Percentiles rank a stretch among this genome's conserved stretches.
These are phyloP conservation scores for Vesta saturnalis DNA, from an alignment of 2,888 invertebrate species.

Conservation along the genomic window DNA sequence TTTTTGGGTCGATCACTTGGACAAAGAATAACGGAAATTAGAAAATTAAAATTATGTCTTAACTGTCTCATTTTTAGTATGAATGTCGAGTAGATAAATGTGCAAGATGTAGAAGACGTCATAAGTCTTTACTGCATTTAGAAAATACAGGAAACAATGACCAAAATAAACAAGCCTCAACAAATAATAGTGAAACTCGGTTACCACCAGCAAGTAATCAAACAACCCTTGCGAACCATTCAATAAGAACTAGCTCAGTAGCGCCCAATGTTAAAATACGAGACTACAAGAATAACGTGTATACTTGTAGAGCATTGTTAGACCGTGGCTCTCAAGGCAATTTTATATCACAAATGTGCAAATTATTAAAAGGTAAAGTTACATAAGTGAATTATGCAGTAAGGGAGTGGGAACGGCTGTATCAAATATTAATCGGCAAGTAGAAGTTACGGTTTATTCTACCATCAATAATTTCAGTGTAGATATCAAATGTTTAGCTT, in stretches of 20 bases:
- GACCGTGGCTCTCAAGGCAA: conserved; percentile 34
- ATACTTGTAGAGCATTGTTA: conserved; percentile 18
- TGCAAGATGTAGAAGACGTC: conserved; percentile 28
- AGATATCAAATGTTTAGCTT: too few species aligned
- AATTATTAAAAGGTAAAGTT: neutral
- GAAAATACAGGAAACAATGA: conserved; percentile 3
- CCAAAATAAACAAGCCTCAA: neutral
- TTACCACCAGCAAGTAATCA: neutral
- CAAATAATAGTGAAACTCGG: neutral
- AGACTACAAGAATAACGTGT: neutral
- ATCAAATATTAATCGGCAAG: conserved; percentile 6
- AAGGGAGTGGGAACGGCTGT: conserved; percentile 18
- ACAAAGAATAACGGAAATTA: conserved; percentile 17
- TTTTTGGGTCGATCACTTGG: conserved; percentile 16
- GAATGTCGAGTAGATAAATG: conserved; percentile 26
- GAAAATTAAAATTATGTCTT: conserved; percentile 21
- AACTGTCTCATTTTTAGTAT: conserved; percentile 36
- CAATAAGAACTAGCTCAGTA: neutral
- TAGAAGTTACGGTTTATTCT: too few species aligned
- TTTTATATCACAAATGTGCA: conserved; percentile 25
- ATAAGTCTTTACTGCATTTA: conserved; percentile 36
- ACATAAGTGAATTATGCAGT: conserved; percentile 15
- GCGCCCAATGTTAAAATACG: too few species aligned
- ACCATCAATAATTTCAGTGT: too few species aligned
- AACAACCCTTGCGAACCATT: neutral